phyloP scores from a whole-genome alignment of 2,888 invertebrate genomes.

The Acleris laterana region DNA sequence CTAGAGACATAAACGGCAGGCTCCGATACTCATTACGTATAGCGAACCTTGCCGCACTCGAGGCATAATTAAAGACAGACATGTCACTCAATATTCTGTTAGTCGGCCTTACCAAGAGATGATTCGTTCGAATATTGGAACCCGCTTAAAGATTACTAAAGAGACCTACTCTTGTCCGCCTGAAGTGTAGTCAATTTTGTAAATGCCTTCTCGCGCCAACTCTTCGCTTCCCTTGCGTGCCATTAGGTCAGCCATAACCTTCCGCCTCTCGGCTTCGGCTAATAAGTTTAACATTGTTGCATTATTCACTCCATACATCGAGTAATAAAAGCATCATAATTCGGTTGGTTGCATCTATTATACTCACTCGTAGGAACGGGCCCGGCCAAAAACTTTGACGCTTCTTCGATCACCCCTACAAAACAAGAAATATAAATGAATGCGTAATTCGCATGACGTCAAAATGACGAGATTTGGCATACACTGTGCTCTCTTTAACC shows the following conservation, averaged over 20 bases:
- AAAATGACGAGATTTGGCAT: no score
- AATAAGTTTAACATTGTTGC: not conserved
- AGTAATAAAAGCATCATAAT: not conserved
- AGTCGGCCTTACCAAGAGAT: no score
- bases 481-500: no score
- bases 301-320: not conserved
- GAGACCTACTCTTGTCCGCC: conserved; percentile 57
- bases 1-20: no score
- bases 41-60: no score
- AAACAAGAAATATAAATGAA: conserved; percentile 9
- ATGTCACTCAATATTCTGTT: no score
- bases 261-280: conserved; percentile 53
- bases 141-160: not conserved
- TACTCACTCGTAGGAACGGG: conserved; percentile 64
- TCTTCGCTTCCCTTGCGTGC: conserved; percentile 53
- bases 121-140: no score
- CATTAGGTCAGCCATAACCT: conserved; percentile 62
- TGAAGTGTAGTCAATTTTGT: conserved; percentile 60
- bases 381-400: conserved; percentile 59
- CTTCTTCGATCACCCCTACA: conserved; percentile 62
- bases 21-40: no score
- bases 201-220: conserved; percentile 53
- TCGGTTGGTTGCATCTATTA: not conserved
- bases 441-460: no score
- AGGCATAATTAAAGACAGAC: no score